Evolutionary conservation across 2,113 vertebrate species (phyloP).

Genomic region (Phrynosoma platyrhinos): DNA sequence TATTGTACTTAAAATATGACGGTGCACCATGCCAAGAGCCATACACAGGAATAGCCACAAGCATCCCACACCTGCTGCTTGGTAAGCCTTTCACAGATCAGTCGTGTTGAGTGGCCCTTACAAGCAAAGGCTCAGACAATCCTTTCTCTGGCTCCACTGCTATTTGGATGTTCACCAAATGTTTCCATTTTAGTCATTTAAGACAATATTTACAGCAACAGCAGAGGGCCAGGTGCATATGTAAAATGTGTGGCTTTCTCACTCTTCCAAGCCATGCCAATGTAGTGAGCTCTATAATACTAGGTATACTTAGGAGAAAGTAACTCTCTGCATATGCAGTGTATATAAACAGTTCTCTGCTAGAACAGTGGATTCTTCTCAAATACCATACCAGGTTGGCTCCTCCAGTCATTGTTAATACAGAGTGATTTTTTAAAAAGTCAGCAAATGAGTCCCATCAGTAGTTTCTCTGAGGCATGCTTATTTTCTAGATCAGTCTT

Average conservation of each 20-base stretch:
- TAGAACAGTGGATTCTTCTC: not conserved
- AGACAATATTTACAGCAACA: slow-evolving; percentile 13
- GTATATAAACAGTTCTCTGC: not conserved
- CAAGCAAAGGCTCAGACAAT: slow-evolving; percentile 51
- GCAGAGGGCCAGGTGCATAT: slow-evolving; percentile 8
- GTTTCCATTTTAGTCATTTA: slow-evolving; percentile 39
- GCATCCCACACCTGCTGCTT: slow-evolving; percentile 67
- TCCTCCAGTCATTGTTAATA: not conserved
- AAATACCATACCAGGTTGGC: rapidly evolving
- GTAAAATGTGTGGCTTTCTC: slow-evolving; percentile 22
- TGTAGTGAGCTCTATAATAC: rapidly evolving
- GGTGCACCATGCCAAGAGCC: slow-evolving; percentile 29
- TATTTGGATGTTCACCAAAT: slow-evolving; percentile 57
- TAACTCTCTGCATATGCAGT: not conserved
- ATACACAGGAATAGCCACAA: not conserved
- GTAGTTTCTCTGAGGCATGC: not conserved
- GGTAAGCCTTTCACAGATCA: slow-evolving; percentile 43
- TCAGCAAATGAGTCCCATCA: rapidly evolving
- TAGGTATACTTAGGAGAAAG: not conserved
- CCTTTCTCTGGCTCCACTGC: slow-evolving; percentile 48
- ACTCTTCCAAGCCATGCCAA: not conserved
- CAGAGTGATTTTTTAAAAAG: not conserved
- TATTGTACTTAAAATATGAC: slow-evolving; percentile 49
- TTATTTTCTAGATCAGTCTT: slow-evolving; percentile 39
- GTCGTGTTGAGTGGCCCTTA: slow-evolving; percentile 49